A percentile compares a stretch with the other conserved stretches of the same genome.
Conservation (phyloP, 2,113 vertebrate genomes). For the Galbula dea region DNA sequence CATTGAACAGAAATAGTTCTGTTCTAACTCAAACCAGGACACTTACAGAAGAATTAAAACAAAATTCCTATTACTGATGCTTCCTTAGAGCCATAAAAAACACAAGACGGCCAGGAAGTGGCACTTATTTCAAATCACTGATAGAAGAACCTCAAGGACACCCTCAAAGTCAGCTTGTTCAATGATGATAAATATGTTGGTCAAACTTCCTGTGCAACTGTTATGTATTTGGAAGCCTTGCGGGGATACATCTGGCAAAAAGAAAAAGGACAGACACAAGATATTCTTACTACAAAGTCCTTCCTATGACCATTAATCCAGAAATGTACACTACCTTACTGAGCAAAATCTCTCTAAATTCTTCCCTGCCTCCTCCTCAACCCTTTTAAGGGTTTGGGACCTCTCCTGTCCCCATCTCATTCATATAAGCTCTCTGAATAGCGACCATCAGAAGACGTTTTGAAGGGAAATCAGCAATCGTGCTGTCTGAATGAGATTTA, state of each 20-base stretch:
- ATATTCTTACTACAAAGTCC: background rate
- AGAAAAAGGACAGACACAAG: constrained; percentile 23
- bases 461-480: background rate
- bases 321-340: background rate
- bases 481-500: background rate
- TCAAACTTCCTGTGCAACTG: constrained; percentile 15
- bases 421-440: background rate
- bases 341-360: background rate
- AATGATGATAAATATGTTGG: constrained; percentile 48
- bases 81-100: constrained; percentile 68
- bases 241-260: constrained; percentile 53
- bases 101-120: constrained; percentile 55
- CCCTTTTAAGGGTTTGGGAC: background rate
- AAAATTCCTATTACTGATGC: constrained; percentile 80
- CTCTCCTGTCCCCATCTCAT: background rate
- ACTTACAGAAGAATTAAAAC: constrained; percentile 82
- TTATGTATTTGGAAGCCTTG: constrained; percentile 62
- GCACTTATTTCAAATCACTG: constrained; percentile 71
- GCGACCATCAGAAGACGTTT: background rate
- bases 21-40: no score
- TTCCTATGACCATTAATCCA: background rate
- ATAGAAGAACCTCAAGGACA: constrained; percentile 69
- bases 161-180: constrained; percentile 70
- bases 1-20: no score
- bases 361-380: background rate